A percentile compares a stretch with the other conserved stretches of the same genome.
Evolutionary conservation across 2,113 vertebrate genomes (phyloP).

Genomic region (Glaucidium brasilianum): DNA sequence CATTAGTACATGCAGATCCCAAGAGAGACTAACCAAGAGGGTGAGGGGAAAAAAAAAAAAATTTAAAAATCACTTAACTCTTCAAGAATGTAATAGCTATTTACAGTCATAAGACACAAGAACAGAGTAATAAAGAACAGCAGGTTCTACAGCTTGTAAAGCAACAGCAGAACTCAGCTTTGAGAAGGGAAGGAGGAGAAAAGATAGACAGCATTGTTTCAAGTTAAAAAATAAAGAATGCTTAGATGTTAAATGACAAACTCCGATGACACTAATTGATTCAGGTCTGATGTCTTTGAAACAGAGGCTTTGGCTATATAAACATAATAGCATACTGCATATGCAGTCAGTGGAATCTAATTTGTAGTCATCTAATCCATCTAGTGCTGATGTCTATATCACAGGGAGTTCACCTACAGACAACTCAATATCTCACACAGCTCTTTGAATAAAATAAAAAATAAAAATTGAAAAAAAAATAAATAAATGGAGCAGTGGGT

Average conservation of each 20-base stretch:
- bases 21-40: neutral
- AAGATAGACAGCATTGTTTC: neutral
- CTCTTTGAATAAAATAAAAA: too few relatives aligned
- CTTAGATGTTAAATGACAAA: neutral
- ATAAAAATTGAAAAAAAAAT: too few relatives aligned
- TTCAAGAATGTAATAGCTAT: neutral
- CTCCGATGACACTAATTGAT: neutral
- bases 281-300: neutral
- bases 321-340: neutral
- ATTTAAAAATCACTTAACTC: neutral
- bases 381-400: neutral
- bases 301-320: neutral
- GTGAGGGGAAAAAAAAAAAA: neutral
- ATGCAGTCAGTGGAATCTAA: neutral
- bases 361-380: neutral
- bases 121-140: neutral
- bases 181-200: neutral
- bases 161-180: neutral
- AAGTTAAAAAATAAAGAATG: neutral
- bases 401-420: neutral
- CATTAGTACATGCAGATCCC: neutral
- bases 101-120: neutral
- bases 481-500: neutral
- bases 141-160: neutral
- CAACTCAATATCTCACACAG: neutral